phyloP scores from a whole-genome alignment of 2,797 vertebrate genomes.

The Smutsia gigantea region DNA sequence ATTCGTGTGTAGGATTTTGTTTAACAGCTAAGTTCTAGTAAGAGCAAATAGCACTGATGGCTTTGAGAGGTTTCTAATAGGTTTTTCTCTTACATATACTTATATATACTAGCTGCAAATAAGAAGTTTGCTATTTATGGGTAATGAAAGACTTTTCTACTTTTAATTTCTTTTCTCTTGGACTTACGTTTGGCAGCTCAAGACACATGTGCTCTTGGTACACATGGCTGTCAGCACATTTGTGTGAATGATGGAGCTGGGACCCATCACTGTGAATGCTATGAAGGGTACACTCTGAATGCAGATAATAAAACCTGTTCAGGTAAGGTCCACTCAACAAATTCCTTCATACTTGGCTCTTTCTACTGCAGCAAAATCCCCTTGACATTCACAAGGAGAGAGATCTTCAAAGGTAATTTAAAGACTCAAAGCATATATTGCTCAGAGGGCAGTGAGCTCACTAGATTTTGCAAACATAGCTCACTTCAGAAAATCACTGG shows the following conservation, averaged over 20 bases:
- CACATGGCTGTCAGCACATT: conserved; percentile 91
- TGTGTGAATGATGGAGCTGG: conserved; percentile 86
- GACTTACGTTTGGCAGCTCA: conserved; percentile 61
- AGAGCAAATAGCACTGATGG: background rate
- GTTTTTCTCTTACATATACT: background rate
- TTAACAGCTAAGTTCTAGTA: background rate
- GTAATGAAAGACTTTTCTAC: background rate
- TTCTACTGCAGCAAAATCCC: background rate
- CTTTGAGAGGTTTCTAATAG: background rate
- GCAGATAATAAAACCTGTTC: conserved; percentile 91
- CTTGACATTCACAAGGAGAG: background rate
- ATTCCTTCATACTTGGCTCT: background rate
- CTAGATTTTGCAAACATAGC: conserved; percentile 20
- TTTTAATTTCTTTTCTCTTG: conserved; percentile 17
- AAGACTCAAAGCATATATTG: background rate
- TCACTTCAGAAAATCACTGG: conserved; percentile 30
- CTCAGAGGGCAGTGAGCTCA: background rate
- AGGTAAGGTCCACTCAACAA: conserved; percentile 83
- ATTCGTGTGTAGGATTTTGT: background rate
- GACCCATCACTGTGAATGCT: conserved; percentile 90
- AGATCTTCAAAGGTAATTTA: background rate
- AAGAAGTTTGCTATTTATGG: background rate
- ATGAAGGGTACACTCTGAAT: conserved; percentile 89
- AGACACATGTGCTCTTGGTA: conserved; percentile 87
- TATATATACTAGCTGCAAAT: background rate